Percentiles rank a stretch among this genome's conserved stretches.
phyloP scores from a whole-genome alignment of 2,888 invertebrate genomes.

The Serrognathus titanus region DNA sequence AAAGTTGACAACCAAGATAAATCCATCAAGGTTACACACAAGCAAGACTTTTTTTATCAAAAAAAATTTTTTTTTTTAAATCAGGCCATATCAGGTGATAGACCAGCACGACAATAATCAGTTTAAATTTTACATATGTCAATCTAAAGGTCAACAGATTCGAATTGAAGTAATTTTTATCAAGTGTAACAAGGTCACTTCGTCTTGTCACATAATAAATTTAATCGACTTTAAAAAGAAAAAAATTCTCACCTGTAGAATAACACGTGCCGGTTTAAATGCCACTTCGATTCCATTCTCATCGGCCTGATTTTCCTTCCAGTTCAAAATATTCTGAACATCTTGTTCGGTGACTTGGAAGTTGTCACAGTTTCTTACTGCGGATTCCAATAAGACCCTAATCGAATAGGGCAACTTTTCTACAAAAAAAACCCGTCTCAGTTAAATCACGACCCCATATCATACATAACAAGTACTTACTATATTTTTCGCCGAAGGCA shows the following conservation, averaged over 20 bases:
- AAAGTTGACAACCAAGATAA: too few species aligned
- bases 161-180: background rate
- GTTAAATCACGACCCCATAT: constrained; percentile 6
- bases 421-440: constrained; percentile 43
- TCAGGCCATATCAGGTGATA: too few species aligned
- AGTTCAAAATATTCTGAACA: constrained; percentile 83
- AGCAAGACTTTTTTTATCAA: too few species aligned
- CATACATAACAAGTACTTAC: constrained; percentile 54
- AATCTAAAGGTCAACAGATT: background rate
- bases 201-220: background rate
- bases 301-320: constrained; percentile 72
- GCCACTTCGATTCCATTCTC: constrained; percentile 83
- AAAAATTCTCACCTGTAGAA: constrained; percentile 73
- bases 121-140: too few species aligned
- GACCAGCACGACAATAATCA: too few species aligned
- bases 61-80: too few species aligned
- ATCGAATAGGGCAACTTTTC: constrained; percentile 88
- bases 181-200: constrained; percentile 1
- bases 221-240: constrained; percentile 1
- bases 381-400: constrained; percentile 89
- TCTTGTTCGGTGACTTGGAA: constrained; percentile 85
- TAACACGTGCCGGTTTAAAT: constrained; percentile 93
- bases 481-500: constrained; percentile 73
- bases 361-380: constrained; percentile 93
- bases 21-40: too few species aligned